Evolutionary conservation across 2,888 invertebrate genomes (phyloP).

Genomic region (Mimas tiliae): DNA sequence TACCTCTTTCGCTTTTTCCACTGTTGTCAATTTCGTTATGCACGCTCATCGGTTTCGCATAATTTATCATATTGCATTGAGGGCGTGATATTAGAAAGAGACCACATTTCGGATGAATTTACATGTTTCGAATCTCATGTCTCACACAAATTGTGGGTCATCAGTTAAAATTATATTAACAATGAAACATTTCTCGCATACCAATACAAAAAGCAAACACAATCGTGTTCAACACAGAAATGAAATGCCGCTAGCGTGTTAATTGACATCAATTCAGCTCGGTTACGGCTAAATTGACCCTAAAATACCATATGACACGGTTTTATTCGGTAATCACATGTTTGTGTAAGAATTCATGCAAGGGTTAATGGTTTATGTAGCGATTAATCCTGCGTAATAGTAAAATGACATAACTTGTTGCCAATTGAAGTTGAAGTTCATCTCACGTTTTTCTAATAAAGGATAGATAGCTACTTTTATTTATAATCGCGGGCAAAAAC

Average conservation of each 20-base stretch:
- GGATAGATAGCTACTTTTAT: too few relatives aligned
- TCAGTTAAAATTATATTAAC: conserved; percentile 1
- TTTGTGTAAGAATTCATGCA: conserved; percentile 20
- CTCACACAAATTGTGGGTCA: conserved; percentile 3
- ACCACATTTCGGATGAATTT: background rate
- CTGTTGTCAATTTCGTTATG: too few relatives aligned
- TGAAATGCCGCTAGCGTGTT: conserved; percentile 37
- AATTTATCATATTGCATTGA: too few relatives aligned
- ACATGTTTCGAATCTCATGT: background rate
- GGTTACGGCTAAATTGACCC: conserved; percentile 30
- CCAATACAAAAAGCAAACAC: conserved; percentile 26
- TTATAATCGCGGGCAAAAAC: too few relatives aligned
- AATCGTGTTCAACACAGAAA: conserved; percentile 26
- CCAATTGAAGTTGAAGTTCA: too few relatives aligned
- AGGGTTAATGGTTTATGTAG: background rate
- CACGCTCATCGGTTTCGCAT: too few relatives aligned
- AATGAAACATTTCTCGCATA: conserved; percentile 18
- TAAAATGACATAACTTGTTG: too few relatives aligned
- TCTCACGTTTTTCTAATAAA: too few relatives aligned
- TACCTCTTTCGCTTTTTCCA: too few relatives aligned
- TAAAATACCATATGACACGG: conserved; percentile 16
- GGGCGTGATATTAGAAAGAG: too few relatives aligned
- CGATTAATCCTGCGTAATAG: background rate
- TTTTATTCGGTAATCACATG: conserved; percentile 16
- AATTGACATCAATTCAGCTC: conserved; percentile 51